A percentile compares a stretch with the other conserved stretches of the same genome.
Conservation (phyloP, 2,888 invertebrate genomes). For the Cheilosia soror region DNA sequence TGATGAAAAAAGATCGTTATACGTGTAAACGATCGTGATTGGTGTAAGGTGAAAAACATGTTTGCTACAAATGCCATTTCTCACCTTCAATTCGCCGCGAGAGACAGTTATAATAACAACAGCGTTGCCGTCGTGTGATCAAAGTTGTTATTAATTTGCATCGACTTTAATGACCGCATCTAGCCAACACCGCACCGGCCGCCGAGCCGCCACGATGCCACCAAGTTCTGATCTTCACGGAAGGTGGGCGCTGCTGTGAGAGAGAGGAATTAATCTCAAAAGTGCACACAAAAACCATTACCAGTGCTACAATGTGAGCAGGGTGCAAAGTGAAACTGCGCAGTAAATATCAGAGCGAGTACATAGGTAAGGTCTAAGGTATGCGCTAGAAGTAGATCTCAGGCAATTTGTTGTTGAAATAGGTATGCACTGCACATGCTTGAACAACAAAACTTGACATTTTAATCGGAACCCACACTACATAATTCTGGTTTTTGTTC, state of each 20-base stretch:
- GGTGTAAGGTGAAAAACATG: neutral
- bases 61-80: slow-evolving; percentile 14
- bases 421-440: neutral
- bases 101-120: neutral
- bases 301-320: slow-evolving; percentile 7
- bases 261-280: slow-evolving; percentile 29
- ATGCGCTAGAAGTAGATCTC: slow-evolving; percentile 4
- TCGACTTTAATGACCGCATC: slow-evolving; percentile 33
- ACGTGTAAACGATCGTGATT: no score
- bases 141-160: slow-evolving; percentile 7
- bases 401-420: neutral
- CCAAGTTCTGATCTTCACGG: neutral
- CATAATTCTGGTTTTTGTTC: slow-evolving; percentile 21
- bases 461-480: slow-evolving; percentile 13
- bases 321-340: slow-evolving; percentile 30
- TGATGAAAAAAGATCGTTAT: no score
- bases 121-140: slow-evolving; percentile 1
- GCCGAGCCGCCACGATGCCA: neutral
- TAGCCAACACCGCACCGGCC: neutral
- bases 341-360: slow-evolving; percentile 7
- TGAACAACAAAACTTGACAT: slow-evolving; percentile 16
- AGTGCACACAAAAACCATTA: slow-evolving; percentile 16
- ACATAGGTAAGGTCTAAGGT: neutral
- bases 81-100: neutral
- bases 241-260: neutral